Evolutionary conservation across 2,888 invertebrate species (phyloP), one percentile per base, ranked within the genome.

Genomic region (Stegana nigrithorax): DNA sequence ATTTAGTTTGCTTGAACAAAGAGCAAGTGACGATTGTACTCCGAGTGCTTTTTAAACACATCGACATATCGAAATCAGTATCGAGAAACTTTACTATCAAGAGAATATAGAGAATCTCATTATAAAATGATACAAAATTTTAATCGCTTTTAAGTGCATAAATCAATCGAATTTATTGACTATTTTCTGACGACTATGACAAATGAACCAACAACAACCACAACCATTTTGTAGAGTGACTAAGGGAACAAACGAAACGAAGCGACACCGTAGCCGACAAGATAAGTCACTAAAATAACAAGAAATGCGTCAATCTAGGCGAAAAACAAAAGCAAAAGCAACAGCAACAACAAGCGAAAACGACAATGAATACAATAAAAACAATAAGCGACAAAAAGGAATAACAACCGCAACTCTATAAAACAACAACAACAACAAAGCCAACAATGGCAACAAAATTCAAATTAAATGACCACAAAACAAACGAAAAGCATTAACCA

Each of bases 141-240:
- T 36, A 36, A 36, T 36, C 36, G 65, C 74, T 59, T 62, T 67
- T 56, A 63, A 67, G 64, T 70, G 60, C 60, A 69, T 77, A 81
- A 82, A 82, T 82, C 80, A 81, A 80, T 78, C 72, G 73, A 78
- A 76, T 78, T 81, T 82, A 80, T 80, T 81, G 75, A 71, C 80
- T 78, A 82, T 65, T 58, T 66, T 69, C 50, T 62, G 65, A 12
- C 6, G 61, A 60, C 62, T 53, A 71, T 75, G 80, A 81, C 73
- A 73, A 74, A 80, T 73, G 63, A 69, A 29, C 32, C 65, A 26
- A 63, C 17, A 44, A 14, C 44, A 68, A 26, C n/a, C 23, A 42
- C 23, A 32, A 45, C 26, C 32, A 21, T 45, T 26, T 60, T 50
- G 56, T 59, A 68, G 32, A 66, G 29, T 39, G 57, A 47, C 47